phyloP scores from a whole-genome alignment of 2,888 invertebrate species.

The Thysanoteuthis rhombus region DNA sequence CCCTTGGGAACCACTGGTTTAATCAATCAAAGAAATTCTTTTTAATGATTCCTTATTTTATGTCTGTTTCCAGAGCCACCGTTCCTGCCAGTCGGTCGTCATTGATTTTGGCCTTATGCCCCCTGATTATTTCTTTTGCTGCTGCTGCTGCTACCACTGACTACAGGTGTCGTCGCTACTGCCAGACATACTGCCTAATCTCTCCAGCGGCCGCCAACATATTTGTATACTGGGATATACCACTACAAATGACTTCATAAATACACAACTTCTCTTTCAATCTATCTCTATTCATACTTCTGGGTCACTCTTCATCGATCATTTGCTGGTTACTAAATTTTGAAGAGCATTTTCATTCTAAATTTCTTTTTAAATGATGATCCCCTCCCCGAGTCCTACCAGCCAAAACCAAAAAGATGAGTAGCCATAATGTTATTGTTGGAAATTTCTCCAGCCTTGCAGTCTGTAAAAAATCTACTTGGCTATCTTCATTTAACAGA shows the following conservation, averaged over 20 bases:
- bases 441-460: background rate
- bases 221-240: background rate
- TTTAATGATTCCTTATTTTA: no score
- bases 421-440: background rate
- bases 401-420: background rate
- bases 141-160: background rate
- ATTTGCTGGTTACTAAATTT: background rate
- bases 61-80: background rate
- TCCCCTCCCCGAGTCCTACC: background rate
- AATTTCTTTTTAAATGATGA: conserved; percentile 12
- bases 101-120: conserved; percentile 12
- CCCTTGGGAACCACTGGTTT: background rate
- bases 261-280: background rate
- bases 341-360: background rate
- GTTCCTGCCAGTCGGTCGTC: background rate
- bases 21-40: background rate
- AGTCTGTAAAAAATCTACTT: no score
- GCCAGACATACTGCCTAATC: conserved; percentile 12
- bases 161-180: background rate
- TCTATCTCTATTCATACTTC: background rate
- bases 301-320: background rate
- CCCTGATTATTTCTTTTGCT: background rate
- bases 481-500: background rate
- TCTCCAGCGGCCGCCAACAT: background rate
- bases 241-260: background rate